A percentile compares a stretch with the other conserved stretches of the same genome.
Conservation (phyloP, 2,113 vertebrate genomes). For the Ovis aries region ARS-UI_Ramb_v3.0 NC_056054.1:201054001-201054500, state of each 20-base stretch:
- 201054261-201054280: neutral
- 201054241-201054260: neutral
- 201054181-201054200: neutral
- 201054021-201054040: neutral
- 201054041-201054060: neutral
- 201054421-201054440: neutral
- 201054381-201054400: neutral
- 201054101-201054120: neutral
- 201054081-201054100: neutral
- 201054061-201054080: neutral
- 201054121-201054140: neutral
- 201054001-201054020: neutral
- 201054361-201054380: neutral
- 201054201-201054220: neutral
- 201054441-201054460: neutral
- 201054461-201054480: neutral
- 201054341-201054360: neutral
- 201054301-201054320: neutral
- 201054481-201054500: neutral
- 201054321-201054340: neutral
- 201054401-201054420: neutral
- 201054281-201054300: neutral
- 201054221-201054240: neutral
- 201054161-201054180: neutral
- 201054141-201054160: neutral